Evolutionary conservation across 2,888 invertebrate genomes (phyloP).

Genomic region (Gymnoscelis rufifasciata): DNA sequence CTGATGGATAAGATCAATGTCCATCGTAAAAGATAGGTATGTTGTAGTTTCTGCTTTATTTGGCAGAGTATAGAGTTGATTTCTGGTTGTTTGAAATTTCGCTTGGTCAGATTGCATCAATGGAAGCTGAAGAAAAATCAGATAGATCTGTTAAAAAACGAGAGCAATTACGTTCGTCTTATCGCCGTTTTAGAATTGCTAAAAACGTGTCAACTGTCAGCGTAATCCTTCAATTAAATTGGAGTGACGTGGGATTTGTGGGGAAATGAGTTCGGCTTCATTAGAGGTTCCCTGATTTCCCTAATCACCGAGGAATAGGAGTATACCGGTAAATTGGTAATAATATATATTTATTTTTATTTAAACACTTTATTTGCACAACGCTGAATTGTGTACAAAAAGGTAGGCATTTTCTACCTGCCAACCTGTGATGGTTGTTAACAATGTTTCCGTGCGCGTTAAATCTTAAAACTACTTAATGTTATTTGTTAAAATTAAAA

Average conservation of each 20-base stretch:
- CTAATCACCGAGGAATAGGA: no score
- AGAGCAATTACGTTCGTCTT: conserved; percentile 67
- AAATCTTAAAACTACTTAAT: no score
- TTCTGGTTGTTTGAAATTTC: conserved; percentile 27
- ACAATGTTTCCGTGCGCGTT: no score
- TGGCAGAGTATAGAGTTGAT: conserved; percentile 25
- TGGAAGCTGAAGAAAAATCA: conserved; percentile 49
- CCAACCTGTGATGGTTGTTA: no score
- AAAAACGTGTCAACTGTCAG: conserved; percentile 59
- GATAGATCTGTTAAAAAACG: conserved; percentile 75
- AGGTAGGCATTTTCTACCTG: no score
- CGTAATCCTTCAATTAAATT: conserved; percentile 68
- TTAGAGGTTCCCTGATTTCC: no score
- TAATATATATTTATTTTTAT: no score
- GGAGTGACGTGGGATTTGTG: conserved; percentile 36
- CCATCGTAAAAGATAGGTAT: not conserved
- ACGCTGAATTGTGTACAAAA: no score
- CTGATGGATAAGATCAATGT: not conserved
- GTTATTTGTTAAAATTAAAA: no score
- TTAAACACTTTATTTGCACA: no score
- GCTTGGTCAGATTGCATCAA: conserved; percentile 47
- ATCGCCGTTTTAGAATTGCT: conserved; percentile 58
- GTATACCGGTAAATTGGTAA: no score
- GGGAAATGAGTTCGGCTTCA: no score
- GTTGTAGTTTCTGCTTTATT: not conserved